These are phyloP conservation scores for Oreochromis grahami DNA, from an alignment of 2,797 vertebrate genomes.

Conservation along the genomic window DNA sequence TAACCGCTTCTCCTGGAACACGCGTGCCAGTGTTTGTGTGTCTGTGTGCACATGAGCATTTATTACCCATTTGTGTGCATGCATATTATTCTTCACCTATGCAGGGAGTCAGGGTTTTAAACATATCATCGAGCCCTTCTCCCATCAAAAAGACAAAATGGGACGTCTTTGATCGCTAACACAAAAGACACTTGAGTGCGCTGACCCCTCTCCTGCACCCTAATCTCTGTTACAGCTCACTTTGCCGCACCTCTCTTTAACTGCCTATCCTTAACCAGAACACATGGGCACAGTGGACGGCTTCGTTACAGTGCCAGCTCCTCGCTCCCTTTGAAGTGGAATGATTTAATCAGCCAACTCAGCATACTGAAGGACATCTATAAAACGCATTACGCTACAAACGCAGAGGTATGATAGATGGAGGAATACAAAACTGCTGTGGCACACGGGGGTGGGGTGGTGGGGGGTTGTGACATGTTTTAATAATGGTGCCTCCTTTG, in stretches of 20 bases:
- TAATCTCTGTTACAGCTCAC: constrained; percentile 15
- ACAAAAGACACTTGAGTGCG: constrained; percentile 42
- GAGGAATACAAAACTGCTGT: constrained; percentile 47
- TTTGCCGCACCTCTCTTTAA: constrained; percentile 35
- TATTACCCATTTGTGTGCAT: not conserved
- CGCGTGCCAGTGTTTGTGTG: not conserved
- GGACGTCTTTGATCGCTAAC: constrained; percentile 37
- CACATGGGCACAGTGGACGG: constrained; percentile 36
- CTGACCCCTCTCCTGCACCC: not conserved
- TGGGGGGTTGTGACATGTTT: constrained; percentile 39
- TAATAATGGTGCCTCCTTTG: constrained; percentile 51
- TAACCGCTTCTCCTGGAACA: constrained; percentile 33
- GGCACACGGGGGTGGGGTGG: constrained; percentile 13
- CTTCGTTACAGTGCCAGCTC: constrained; percentile 47
- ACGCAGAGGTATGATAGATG: constrained; percentile 58
- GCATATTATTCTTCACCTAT: not conserved
- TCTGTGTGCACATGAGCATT: not conserved
- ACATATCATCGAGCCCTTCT: constrained; percentile 18
- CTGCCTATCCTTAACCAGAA: constrained; percentile 53
- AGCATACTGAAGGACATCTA: constrained; percentile 71
- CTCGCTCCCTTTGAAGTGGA: constrained; percentile 57
- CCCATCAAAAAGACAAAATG: constrained; percentile 7
- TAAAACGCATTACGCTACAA: constrained; percentile 64
- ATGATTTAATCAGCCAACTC: constrained; percentile 72
- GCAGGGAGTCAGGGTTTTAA: constrained; percentile 3